Evolutionary conservation across 1,140 invertebrate genomes (phyloP).

Genomic region (Drosophila parvula): DNA sequence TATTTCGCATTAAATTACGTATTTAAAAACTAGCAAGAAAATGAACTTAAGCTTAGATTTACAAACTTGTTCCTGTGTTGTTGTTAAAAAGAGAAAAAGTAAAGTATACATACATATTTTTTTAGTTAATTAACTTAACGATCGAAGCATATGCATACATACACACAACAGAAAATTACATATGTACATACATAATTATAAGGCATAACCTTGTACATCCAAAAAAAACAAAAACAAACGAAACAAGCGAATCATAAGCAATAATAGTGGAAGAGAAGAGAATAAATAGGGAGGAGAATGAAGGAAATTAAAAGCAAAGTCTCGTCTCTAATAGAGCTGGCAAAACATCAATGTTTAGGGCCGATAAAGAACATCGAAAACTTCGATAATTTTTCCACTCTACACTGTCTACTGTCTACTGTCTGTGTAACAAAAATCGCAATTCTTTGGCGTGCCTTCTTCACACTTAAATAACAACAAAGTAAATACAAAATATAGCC

Average conservation of each 20-base stretch:
- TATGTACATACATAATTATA: slow-evolving; percentile 26
- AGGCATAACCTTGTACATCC: slow-evolving; percentile 8
- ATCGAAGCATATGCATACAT: slow-evolving; percentile 21
- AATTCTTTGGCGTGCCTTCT: slow-evolving; percentile 45
- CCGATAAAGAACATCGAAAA: too few species aligned
- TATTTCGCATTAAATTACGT: slow-evolving; percentile 29
- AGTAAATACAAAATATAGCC: slow-evolving; percentile 25
- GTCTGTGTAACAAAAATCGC: slow-evolving; percentile 8
- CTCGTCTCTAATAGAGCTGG: not conserved
- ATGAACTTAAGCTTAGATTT: slow-evolving; percentile 48
- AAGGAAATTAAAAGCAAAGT: slow-evolving; percentile 16
- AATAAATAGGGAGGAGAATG: not conserved
- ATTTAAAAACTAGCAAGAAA: slow-evolving; percentile 14
- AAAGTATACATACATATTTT: slow-evolving; percentile 29
- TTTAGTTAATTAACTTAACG: slow-evolving; percentile 54
- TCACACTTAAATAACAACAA: slow-evolving; percentile 18
- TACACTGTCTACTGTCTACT: too few species aligned
- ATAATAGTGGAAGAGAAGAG: slow-evolving; percentile 20
- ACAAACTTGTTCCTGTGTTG: slow-evolving; percentile 81
- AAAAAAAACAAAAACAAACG: slow-evolving; percentile 31
- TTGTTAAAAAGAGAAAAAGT: slow-evolving; percentile 68
- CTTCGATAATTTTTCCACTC: too few species aligned
- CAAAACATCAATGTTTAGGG: too few species aligned
- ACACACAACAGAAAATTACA: slow-evolving; percentile 21
- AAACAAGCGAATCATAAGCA: slow-evolving; percentile 39